Percentiles rank a stretch among this genome's conserved stretches.
phyloP scores from a whole-genome alignment of 2,113 vertebrate genomes.

The Cavia aperea region DNA sequence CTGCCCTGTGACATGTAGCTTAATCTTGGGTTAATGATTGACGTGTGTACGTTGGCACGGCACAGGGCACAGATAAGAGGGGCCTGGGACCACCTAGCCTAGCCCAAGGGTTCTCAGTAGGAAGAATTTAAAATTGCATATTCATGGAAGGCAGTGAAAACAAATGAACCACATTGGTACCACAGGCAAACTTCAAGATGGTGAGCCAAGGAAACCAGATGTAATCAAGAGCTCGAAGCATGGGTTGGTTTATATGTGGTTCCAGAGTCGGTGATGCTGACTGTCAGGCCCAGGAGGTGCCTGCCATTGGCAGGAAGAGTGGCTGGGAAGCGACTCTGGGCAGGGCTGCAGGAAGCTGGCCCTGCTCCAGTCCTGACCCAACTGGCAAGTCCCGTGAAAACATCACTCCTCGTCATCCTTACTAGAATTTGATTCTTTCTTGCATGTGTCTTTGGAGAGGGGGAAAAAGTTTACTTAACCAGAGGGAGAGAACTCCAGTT shows the following conservation, averaged over 20 bases:
- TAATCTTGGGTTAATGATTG: background rate
- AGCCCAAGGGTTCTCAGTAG: background rate
- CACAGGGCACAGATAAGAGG: background rate
- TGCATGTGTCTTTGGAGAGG: background rate
- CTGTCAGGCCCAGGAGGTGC: background rate
- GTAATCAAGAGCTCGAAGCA: background rate
- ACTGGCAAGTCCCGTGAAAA: background rate
- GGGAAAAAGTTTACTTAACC: background rate
- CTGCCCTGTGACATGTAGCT: background rate
- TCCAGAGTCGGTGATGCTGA: background rate
- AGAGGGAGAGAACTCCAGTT: background rate
- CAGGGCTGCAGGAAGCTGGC: background rate
- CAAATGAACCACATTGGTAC: background rate
- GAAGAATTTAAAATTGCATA: background rate
- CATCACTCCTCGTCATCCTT: background rate
- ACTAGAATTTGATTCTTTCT: background rate
- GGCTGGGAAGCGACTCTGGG: background rate
- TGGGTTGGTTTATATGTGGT: background rate
- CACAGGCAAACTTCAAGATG: background rate
- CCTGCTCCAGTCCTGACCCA: background rate
- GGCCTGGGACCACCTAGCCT: background rate
- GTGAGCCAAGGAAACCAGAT: background rate
- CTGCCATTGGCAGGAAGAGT: background rate
- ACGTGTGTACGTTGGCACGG: background rate
- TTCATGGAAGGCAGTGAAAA: background rate